A percentile compares a stretch with the other conserved stretches of the same genome.
These are phyloP conservation scores for Chionomys nivalis DNA, from an alignment of 2,113 vertebrate genomes.

Conservation along the genomic window DNA sequence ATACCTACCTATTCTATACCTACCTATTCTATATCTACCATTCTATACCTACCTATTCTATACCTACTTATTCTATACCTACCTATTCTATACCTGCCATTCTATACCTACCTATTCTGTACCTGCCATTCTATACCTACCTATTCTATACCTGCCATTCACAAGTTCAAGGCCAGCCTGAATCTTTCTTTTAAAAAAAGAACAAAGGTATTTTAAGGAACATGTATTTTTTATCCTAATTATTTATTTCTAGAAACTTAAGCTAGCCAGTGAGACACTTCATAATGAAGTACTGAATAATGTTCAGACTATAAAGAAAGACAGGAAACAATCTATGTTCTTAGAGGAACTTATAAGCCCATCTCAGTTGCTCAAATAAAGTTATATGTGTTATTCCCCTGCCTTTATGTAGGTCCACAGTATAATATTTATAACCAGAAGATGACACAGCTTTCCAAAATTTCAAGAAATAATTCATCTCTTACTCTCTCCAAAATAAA, in stretches of 20 bases:
- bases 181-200: background rate
- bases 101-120: too few species aligned
- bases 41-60: too few species aligned
- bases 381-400: background rate
- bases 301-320: background rate
- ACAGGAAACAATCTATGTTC: background rate
- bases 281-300: background rate
- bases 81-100: too few species aligned
- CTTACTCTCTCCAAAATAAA: background rate
- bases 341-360: background rate
- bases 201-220: background rate
- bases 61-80: too few species aligned
- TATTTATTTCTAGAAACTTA: constrained; percentile 28
- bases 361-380: background rate
- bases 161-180: background rate
- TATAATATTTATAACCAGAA: background rate
- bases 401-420: background rate
- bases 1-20: too few species aligned
- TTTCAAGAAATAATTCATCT: background rate
- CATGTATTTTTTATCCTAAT: background rate
- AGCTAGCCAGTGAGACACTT: background rate
- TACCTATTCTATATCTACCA: too few species aligned
- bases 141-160: too few species aligned
- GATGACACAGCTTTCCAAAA: background rate
- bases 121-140: too few species aligned